These are phyloP conservation scores for Bombus waltoni DNA, from an alignment of 1,140 invertebrate genomes.

Conservation along the genomic window DNA sequence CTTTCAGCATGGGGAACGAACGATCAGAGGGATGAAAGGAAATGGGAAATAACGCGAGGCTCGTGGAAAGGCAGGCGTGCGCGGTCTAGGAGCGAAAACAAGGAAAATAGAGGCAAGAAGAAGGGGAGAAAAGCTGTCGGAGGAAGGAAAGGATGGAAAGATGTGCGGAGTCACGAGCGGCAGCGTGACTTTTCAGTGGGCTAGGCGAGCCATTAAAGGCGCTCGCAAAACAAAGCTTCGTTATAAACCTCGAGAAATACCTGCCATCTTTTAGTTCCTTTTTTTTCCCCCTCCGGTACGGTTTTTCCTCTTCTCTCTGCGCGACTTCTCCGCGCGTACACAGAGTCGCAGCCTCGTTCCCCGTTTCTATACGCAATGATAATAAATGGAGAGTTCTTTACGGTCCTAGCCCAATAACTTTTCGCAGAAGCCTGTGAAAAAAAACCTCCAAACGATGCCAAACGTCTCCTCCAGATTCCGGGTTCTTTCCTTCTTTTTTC, in stretches of 20 bases:
- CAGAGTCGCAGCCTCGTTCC: slow-evolving; percentile 5
- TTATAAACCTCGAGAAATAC: slow-evolving; percentile 70
- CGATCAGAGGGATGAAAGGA: slow-evolving; percentile 64
- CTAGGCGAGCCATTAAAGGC: slow-evolving; percentile 72
- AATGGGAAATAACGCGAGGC: slow-evolving; percentile 75
- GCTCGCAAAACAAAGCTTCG: slow-evolving; percentile 74
- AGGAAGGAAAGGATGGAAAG: slow-evolving; percentile 57
- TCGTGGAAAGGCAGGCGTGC: slow-evolving; percentile 45
- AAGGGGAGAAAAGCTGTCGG: slow-evolving; percentile 1
- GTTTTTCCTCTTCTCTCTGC: background rate
- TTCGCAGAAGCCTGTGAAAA: slow-evolving; percentile 38
- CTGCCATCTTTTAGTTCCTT: slow-evolving; percentile 37
- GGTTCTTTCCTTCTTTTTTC: background rate
- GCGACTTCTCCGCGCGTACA: background rate
- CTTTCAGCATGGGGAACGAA: slow-evolving; percentile 39
- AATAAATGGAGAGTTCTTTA: slow-evolving; percentile 63
- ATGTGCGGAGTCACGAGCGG: slow-evolving; percentile 73
- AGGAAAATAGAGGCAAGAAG: slow-evolving; percentile 1
- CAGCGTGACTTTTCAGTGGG: slow-evolving; percentile 70
- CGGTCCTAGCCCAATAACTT: slow-evolving; percentile 60
- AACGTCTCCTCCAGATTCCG: background rate
- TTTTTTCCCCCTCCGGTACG: background rate
- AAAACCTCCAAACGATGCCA: slow-evolving; percentile 27
- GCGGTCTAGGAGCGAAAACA: background rate
- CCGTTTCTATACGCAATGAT: slow-evolving; percentile 53